Base-by-base conservation (phyloP, 2,797 vertebrate genomes). In the Rhinogobio ventralis region DNA sequence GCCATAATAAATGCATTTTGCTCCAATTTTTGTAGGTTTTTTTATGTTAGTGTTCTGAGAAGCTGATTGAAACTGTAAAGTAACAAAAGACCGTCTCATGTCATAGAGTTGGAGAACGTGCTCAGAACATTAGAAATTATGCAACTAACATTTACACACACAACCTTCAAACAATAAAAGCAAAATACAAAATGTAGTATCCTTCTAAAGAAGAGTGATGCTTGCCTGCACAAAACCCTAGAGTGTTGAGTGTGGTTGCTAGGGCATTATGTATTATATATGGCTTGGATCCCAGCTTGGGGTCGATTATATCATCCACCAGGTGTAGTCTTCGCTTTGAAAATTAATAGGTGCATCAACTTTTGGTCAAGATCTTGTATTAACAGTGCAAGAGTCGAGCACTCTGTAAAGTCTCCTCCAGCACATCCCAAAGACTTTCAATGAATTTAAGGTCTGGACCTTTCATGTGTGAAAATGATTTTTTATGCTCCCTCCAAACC, bases 21-120 rank as follows among this genome's bases (percentile, higher is more conserved):
- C 33, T 60, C 42, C 23, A 25, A 42, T 60, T 42, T 17, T 25
- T 62, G 42, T 78, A 19, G n/a, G 7, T 77, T n/a, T 4, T n/a
- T 60, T 17, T 69, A 67, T 78, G 36, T 64, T 57, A 57, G 49
- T 69, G 15, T 81, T 71, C 36, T 57, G 36, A 71, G 25, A 42
- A 17, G n/a, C n/a, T 69, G 30, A 51, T 62, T 72, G n/a, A 71
- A 73, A 46, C 49, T 23, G 11, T 46, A 81, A 80, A 79, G 64
- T 67, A 79, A 76, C 33, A 71, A 81, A 69, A 69, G 14, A 55
- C 46, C 55, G 23, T 11, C 10, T 39, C 2, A 20, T 55, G 15
- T 39, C 53, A 60, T 13, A 23, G 25, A 72, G 17, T 82, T 46
- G 67, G 10, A 42, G 17, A 57, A 45, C 4, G 79, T 42, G 49